Base-by-base conservation (phyloP, 2,888 invertebrate genomes). In the Podotricha telesiphe region DNA sequence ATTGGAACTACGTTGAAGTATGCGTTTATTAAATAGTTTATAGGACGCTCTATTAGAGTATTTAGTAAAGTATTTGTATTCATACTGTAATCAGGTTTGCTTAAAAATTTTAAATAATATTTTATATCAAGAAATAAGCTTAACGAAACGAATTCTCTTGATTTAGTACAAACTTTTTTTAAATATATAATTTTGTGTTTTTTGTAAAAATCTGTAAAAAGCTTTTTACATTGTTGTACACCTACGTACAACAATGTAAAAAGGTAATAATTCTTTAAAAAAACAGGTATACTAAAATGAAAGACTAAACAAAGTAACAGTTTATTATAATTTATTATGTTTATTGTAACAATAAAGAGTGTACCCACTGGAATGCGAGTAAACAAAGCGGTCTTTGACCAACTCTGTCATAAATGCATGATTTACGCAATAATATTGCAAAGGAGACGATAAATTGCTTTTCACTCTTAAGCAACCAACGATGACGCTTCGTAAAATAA, bases 391-490 rank as follows among this genome's bases (percentile, higher is more conserved):
- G 77, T 78, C 81, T 81, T 83, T 82, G 81, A 85, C 82, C 79
- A 79, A 78, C 82, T 69, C 70, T 89, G 93, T 92, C 93, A 92
- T 93, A 93, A 93, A 93, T 89, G 81, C 82, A 89, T 93, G 93
- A 93, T 93, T 92, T 93, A 93, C 89, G 87, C 89, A 87, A 90
- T 89, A 87, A 87, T 85, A 84, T 86, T 83, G 85, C 85, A 87
- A 89, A 88, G 88, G 86, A 85, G 85, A 85, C 86, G 82, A 92
- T 91, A 91, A 91, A 91, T 91, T 89, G 89, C 85, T 82, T 86
- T 87, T 86, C 86, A 86, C 84, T 86, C 86, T 85, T 82, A 82
- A 82, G 80, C 82, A 81, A 80, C 79, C 70, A 73, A 65, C 20
- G 51, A 61, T 48, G 58, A 45, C 42, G 68, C 66, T 55, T 59